Conservation (phyloP, 2,888 invertebrate genomes). For the Cryptocephalus moraei region DNA sequence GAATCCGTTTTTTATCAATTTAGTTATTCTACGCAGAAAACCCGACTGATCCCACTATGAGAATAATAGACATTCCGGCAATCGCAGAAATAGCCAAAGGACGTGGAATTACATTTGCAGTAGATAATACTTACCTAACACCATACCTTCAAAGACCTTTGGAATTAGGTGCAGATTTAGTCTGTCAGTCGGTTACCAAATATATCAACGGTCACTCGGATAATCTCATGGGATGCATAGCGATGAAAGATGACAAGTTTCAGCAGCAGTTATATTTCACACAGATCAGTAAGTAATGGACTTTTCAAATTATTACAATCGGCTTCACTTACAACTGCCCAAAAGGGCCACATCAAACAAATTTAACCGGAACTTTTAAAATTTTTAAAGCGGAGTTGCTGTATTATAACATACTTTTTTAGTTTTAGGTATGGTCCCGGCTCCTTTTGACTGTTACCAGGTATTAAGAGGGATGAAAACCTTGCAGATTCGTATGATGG, state of each 20-base stretch:
- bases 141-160: slow-evolving; percentile 86
- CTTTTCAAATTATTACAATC: not conserved
- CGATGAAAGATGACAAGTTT: slow-evolving; percentile 35
- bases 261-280: slow-evolving; percentile 66
- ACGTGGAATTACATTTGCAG: slow-evolving; percentile 57
- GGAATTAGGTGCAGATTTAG: slow-evolving; percentile 82
- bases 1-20: no score
- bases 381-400: not conserved
- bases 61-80: slow-evolving; percentile 76
- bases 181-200: slow-evolving; percentile 87
- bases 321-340: no score
- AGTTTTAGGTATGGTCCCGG: slow-evolving; percentile 80
- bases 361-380: no score
- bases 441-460: slow-evolving; percentile 87
- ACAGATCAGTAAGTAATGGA: slow-evolving; percentile 63
- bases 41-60: slow-evolving; percentile 87
- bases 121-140: slow-evolving; percentile 91
- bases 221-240: slow-evolving; percentile 90
- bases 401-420: slow-evolving; percentile 14
- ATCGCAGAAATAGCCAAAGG: slow-evolving; percentile 52
- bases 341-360: no score
- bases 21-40: slow-evolving; percentile 88
- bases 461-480: slow-evolving; percentile 87
- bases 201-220: slow-evolving; percentile 98
- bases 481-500: slow-evolving; percentile 74